These are phyloP conservation scores for Siphlonurus alternatus DNA, from an alignment of 2,888 invertebrate species.

Conservation along the genomic window DNA sequence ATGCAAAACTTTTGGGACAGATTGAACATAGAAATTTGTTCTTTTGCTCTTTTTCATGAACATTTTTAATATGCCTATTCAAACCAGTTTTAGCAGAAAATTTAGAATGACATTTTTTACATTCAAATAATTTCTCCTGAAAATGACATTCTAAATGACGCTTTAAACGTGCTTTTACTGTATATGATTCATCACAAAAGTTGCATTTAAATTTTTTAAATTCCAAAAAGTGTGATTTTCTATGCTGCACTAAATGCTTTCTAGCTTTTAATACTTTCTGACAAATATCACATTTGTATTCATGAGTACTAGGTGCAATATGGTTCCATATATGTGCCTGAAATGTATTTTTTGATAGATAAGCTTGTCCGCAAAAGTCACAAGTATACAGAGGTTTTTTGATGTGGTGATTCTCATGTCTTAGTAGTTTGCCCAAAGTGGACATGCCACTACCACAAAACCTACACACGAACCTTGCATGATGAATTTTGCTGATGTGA, in stretches of 20 bases:
- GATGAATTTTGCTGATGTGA: too few relatives aligned
- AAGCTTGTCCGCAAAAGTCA: background rate
- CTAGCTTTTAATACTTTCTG: background rate
- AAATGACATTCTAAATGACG: too few relatives aligned
- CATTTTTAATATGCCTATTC: background rate
- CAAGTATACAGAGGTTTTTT: background rate
- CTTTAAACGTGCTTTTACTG: too few relatives aligned
- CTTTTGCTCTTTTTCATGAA: background rate
- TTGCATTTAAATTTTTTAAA: background rate
- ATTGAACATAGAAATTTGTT: background rate
- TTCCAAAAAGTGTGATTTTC: background rate
- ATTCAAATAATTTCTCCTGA: background rate
- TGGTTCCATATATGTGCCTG: background rate
- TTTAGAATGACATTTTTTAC: background rate
- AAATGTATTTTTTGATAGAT: background rate
- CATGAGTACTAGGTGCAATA: background rate
- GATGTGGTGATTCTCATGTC: background rate
- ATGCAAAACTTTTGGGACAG: background rate
- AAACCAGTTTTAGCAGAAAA: background rate
- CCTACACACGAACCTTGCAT: background rate
- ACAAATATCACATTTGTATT: background rate
- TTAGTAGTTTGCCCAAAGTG: background rate
- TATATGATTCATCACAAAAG: background rate
- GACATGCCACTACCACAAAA: background rate
- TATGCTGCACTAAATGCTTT: background rate